Base-by-base conservation (phyloP, 2,113 vertebrate species). In the Serinus canaria region DNA sequence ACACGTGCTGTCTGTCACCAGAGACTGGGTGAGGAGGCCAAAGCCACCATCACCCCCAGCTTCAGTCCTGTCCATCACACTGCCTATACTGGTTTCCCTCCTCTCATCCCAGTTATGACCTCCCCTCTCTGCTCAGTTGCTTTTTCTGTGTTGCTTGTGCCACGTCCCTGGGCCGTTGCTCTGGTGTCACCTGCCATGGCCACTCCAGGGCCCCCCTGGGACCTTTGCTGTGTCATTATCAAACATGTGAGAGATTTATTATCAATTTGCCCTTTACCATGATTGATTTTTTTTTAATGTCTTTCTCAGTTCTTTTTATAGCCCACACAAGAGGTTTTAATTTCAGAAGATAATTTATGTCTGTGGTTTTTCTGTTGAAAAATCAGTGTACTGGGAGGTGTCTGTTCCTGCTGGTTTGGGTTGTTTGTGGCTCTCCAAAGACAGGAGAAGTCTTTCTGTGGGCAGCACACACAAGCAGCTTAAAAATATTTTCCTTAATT, bases 121-220 rank as follows among this genome's bases (percentile, higher is more conserved):
- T 64, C 67, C 41, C 56, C 74, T 60, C 72, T 94, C 76, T 84
- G 91, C 87, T 84, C 22, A 72, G 15, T 8, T 70, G 92, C 93
- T 95, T 95, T n/a, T 28, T 84, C 95, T 94, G 5, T 89, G 77
- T 77, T 94, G 91, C 83, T 87, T 94, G 39, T 94, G 86, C 84
- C 89, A 47, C 46, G 25, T 62, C 27, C 87, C 89, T 59, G 30
- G 76, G 91, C 83, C 60, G 21, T 1, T 3, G 2, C 56, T 52
- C 86, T 92, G 81, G n/a, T 81, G 76, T 89, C 76, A 64, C 94
- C 91, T 93, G 63, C 80, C 77, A 23, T 47, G 41, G 47, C 75
- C 84, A 39, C 67, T 94, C 67, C 49, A 63, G 81, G 73, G 75
- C 56, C 22, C 52, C 41, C 60, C 66, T 70, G 22, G 62, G 91